Percentiles rank a stretch among this genome's conserved stretches.
Conservation (phyloP, 2,113 vertebrate genomes). For the Archilochus colubris region DNA sequence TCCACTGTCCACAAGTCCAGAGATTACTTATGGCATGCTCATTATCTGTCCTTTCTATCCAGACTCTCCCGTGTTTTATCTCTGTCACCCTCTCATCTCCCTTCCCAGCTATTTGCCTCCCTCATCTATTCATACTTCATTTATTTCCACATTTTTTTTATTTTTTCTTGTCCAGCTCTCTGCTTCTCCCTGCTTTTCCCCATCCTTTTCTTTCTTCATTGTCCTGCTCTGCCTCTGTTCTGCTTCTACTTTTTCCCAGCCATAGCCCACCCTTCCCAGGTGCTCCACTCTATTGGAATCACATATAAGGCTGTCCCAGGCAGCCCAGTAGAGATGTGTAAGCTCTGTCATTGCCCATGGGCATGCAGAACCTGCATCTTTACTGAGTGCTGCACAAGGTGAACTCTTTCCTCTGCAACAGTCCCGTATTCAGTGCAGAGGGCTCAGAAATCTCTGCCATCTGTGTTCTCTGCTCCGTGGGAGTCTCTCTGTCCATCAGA, state of each 20-base stretch:
- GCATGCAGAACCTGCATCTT: neutral
- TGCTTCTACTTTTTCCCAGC: neutral
- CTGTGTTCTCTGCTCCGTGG: neutral
- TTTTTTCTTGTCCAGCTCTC: neutral
- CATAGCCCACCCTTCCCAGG: neutral
- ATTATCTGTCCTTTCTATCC: neutral
- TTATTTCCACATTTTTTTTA: neutral
- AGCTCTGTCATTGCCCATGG: neutral
- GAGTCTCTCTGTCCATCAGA: neutral
- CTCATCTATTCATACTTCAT: neutral
- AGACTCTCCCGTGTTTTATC: neutral
- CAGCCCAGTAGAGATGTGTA: neutral
- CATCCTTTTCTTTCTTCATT: neutral
- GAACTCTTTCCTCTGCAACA: neutral
- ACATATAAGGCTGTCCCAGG: neutral
- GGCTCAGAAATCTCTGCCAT: neutral
- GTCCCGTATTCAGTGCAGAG: neutral
- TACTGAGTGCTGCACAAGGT: rapidly evolving
- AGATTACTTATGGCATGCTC: neutral
- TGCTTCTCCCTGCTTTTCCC: neutral
- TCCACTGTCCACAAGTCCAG: neutral
- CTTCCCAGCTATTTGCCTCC: neutral
- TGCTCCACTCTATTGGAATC: neutral
- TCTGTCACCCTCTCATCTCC: neutral
- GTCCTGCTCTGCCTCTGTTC: neutral